Base-by-base conservation (phyloP, 2,888 invertebrate species). In the Megaustenia siamemsis region DNA sequence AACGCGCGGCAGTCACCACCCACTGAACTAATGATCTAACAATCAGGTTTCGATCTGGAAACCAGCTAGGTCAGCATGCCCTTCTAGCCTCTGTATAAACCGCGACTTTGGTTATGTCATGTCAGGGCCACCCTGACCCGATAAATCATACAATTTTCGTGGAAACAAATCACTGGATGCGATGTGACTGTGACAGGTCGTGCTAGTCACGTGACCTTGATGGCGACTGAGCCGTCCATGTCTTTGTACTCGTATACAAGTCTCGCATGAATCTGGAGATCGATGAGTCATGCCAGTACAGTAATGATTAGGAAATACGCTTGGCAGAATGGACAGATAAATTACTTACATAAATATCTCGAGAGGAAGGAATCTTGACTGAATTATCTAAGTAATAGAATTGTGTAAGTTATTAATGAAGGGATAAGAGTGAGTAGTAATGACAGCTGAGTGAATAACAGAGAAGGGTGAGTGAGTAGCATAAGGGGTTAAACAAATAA, bases 51-150 rank as follows among this genome's bases (percentile, higher is more conserved):
- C 68, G 66, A 66, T 66, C 32, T 32, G 32, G 66, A 28, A 15
- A 32, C 12, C 28, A 66, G 68, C 21, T 8, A 68, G 6, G 68
- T 68, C 68, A 35, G 3, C 10, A 35, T 38, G 68, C 32, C 68
- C 15, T 68, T 21, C 18, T 68, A 8, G 60, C 24, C 4, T n/a
- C 60, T 38, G n/a, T n/a, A n/a, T 10, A 40, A 71, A 43, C 10
- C 24, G 10, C 24, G 40, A 5, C 40, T 18, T 38, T 43, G 71
- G 45, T 71, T 71, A 45, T 40, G 45, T 71, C 71, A 45, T 71
- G 71, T 43, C 71, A n/a, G 4, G 45, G 71, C 43, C 43, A 71
- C 71, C 71, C n/a, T 18, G 43, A 71, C 71, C 71, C 6, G n/a
- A 10, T 45, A 43, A 28, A 38, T 68, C 38, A 68, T 68, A 28